Conservation (phyloP, 2,797 vertebrate genomes). For the Myotis findleyi region DNA sequence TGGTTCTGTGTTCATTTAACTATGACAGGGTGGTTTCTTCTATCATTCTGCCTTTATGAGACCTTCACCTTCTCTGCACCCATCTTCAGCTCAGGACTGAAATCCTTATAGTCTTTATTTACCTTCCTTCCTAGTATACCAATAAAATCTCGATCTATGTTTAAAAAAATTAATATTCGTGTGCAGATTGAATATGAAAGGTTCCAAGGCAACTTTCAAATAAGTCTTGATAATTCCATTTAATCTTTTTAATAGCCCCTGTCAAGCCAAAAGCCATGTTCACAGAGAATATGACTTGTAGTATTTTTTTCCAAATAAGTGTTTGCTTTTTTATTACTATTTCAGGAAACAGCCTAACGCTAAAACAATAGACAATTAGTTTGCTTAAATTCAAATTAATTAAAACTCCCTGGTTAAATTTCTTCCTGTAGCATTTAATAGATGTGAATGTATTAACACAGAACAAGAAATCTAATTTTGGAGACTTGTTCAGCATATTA, state of each 20-base stretch:
- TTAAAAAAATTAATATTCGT: constrained; percentile 86
- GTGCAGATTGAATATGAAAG: constrained; percentile 82
- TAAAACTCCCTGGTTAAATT: constrained; percentile 71
- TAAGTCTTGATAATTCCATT: constrained; percentile 82
- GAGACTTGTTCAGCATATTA: constrained; percentile 55
- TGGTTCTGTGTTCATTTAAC: constrained; percentile 28
- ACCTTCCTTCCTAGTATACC: constrained; percentile 78
- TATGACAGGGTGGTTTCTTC: constrained; percentile 53
- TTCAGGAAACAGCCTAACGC: constrained; percentile 62
- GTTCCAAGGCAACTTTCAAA: constrained; percentile 81
- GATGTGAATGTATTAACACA: constrained; percentile 52
- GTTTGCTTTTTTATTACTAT: constrained; percentile 70
- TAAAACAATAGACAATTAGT: constrained; percentile 83
- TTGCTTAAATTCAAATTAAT: constrained; percentile 77
- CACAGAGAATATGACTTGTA: constrained; percentile 78
- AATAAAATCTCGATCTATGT: constrained; percentile 84
- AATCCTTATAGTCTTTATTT: constrained; percentile 77
- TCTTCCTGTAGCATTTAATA: constrained; percentile 66
- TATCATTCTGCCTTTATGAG: constrained; percentile 61
- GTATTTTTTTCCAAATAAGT: constrained; percentile 79
- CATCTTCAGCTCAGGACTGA: constrained; percentile 57
- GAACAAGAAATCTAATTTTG: constrained; percentile 66
- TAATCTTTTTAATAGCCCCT: constrained; percentile 85
- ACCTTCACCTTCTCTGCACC: constrained; percentile 45
- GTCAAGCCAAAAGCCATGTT: constrained; percentile 78